Base-by-base conservation (phyloP, 2,888 invertebrate genomes). In the Caenorhabditis sp. region DNA sequence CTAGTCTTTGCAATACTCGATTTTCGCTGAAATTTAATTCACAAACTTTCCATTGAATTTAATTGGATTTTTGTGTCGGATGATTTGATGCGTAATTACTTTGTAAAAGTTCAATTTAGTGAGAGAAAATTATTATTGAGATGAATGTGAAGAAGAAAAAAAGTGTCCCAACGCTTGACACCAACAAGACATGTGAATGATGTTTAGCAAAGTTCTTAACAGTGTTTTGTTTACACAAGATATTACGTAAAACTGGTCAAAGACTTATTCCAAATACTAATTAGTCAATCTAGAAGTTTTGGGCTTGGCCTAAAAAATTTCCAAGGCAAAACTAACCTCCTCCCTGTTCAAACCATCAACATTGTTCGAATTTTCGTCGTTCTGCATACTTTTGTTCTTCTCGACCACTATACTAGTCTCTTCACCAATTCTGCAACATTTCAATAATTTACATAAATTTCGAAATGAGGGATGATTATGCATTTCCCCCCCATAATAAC, bases 1-100 rank as follows among this genome's bases (percentile, higher is more conserved):
- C 72, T 72, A 5, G 72, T 68, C 24, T 60, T 58, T 21, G 72
- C 72, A 31, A 72, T 58, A 36, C 68, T 72, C n/a, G 60, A 59
- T 68, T 72, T 72, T 61, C 68, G 53, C 72, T 72, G 49, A 36
- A 67, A 67, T 14, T 36, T 31, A 17, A 59, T n/a, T n/a, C n/a
- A n/a, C 8, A 58, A 58, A 36, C 6, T 10, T 58, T 23, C 8
- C 8, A 57, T 57, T n/a, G 19, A 24, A 24, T n/a, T 5, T 31
- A 31, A 31, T 31, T 31, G 31, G 31, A 10, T 31, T 31, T 31
- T 31, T 31, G 31, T 31, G 31, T 31, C 31, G 31, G 5, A 31
- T 10, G 31, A 31, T 31, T 31, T 31, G 31, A 31, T 31, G 31
- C 31, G 10, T 31, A 31, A 31, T 31, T 31, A 31, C 31, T 31